Base-by-base conservation (phyloP, 2,113 vertebrate species). In the Myotis yumanensis region DNA sequence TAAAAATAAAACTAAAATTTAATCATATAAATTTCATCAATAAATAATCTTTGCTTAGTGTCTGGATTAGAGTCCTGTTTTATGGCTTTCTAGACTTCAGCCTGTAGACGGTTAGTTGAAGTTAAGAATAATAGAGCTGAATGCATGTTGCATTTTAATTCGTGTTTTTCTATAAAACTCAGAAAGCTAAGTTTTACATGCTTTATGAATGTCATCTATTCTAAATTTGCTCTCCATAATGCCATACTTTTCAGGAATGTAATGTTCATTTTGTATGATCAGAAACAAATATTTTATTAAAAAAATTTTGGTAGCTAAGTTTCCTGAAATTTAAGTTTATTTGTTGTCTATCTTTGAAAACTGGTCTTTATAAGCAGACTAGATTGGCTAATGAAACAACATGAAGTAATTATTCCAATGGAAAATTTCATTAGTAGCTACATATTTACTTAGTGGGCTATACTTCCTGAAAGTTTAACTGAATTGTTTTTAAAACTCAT, bases 241-340 rank as follows among this genome's bases (percentile, higher is more conserved):
- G 43, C 7, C 35, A 51, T 37, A 51, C 18, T 90, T 92, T 92
- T 54, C 48, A 76, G 11, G 18, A 71, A 57, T 52, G 10, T 23
- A 43, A 51, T 46, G 10, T 57, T 93, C 11, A 73, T 77, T 71
- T 59, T 73, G 15, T 48, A 72, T n/a, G 46, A 64, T 64, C 43
- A 3, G 20, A 69, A 85, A 52, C 11, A 92, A 54, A 32, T 0
- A 12, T 81, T 69, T 52, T 73, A 52, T 37, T 82, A 30, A 83
- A 69, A 16, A 87, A 90, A 75, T 66, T 15, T 91, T 16, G 51
- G 40, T 59, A 71, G 6, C 0, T 14, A 5, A 76, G 4, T 64
- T 89, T 90, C 72, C 46, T 69, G 7, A 89, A 87, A 94, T 64
- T 71, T 85, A 15, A 88, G 14, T 91, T 90, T 71, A 69, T 77